These are phyloP conservation scores for Hippopotamus amphibius DNA, from an alignment of 2,113 vertebrate species.

Conservation along the genomic window DNA sequence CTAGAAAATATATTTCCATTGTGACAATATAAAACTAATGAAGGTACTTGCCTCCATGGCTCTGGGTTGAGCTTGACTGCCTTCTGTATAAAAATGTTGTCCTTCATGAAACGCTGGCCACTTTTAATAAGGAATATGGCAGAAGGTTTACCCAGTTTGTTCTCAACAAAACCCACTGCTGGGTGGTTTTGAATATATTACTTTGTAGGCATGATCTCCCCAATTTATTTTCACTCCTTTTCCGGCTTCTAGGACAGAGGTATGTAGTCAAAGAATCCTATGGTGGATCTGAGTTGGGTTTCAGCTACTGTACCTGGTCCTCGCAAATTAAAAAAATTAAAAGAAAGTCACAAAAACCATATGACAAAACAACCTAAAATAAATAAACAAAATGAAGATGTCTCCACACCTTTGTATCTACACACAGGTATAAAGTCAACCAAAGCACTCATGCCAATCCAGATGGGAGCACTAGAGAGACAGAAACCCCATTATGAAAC, in stretches of 20 bases:
- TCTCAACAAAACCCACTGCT: constrained; percentile 45
- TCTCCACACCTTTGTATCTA: constrained; percentile 86
- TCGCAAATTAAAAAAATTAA: constrained; percentile 83
- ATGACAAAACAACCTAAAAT: constrained; percentile 85
- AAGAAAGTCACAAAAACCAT: constrained; percentile 73
- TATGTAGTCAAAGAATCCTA: constrained; percentile 85
- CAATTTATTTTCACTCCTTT: constrained; percentile 58
- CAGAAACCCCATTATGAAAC: constrained; percentile 75
- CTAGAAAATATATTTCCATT: constrained; percentile 75
- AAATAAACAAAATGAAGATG: constrained; percentile 84
- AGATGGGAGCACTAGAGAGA: constrained; percentile 81
- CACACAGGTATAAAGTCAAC: constrained; percentile 85
- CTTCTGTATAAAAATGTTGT: constrained; percentile 68
- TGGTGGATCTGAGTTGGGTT: constrained; percentile 81
- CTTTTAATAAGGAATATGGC: constrained; percentile 45
- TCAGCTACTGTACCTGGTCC: constrained; percentile 88
- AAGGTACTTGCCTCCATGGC: constrained; percentile 62
- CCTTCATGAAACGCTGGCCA: constrained; percentile 72
- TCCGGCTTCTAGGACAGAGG: constrained; percentile 83
- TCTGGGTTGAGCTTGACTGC: constrained; percentile 46
- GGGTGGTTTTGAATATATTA: not conserved
- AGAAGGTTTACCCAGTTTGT: not conserved
- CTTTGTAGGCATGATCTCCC: constrained; percentile 60
- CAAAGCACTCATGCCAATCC: constrained; percentile 83
- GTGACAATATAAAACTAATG: constrained; percentile 63